phyloP scores from a whole-genome alignment of 2,113 vertebrate genomes.

The Apodemus sylvaticus region DNA sequence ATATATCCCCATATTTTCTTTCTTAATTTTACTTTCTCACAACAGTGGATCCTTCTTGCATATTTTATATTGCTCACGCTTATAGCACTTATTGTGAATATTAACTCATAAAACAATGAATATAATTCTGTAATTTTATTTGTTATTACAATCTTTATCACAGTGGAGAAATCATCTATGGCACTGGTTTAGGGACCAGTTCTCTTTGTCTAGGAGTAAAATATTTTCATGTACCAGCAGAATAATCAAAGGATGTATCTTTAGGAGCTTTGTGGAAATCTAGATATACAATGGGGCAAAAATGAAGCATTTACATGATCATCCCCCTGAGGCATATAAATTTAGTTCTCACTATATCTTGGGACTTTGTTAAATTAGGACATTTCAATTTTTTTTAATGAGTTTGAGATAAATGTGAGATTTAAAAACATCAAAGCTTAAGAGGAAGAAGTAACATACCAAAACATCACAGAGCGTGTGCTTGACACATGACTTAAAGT shows the following conservation, averaged over 20 bases:
- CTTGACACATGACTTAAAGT: not conserved
- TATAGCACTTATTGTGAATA: not conserved
- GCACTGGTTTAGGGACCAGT: not conserved
- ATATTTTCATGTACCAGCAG: not conserved
- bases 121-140: constrained; percentile 29
- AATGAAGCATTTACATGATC: not conserved
- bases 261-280: not conserved
- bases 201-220: not conserved
- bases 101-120: constrained; percentile 44
- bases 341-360: not conserved
- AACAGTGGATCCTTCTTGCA: not conserved
- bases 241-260: not conserved
- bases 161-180: not conserved
- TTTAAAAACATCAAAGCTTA: not conserved
- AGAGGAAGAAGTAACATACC: not conserved
- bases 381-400: not conserved
- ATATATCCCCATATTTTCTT: constrained; percentile 46
- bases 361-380: not conserved
- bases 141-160: constrained; percentile 47
- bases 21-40: constrained; percentile 49
- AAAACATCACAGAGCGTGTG: not conserved
- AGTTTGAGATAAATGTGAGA: not conserved
- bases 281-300: not conserved
- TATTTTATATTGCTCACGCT: constrained; percentile 46
- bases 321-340: not conserved